A percentile compares a stretch with the other conserved stretches of the same genome.
phyloP scores from a whole-genome alignment of 1,140 invertebrate species.

The Asbolus verrucosus region DNA sequence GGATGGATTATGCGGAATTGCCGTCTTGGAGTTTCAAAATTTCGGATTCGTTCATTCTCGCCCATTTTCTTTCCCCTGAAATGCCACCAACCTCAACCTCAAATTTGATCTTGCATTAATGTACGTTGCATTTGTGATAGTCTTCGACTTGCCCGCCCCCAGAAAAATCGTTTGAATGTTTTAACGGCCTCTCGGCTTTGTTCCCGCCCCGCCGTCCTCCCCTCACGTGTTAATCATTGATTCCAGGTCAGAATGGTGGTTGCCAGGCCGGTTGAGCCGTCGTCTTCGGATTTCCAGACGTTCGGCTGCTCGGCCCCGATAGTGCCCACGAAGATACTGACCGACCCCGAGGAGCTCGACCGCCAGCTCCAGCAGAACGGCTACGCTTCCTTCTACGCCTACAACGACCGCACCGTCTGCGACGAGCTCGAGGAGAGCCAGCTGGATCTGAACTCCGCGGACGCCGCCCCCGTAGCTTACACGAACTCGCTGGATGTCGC shows the following conservation, averaged over 20 bases:
- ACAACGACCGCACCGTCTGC: slow-evolving; percentile 19
- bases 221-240: background rate
- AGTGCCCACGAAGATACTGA: slow-evolving; percentile 84
- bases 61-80: no score
- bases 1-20: no score
- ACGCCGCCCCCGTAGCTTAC: slow-evolving; percentile 1
- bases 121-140: no score
- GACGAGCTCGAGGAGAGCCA: slow-evolving; percentile 27
- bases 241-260: slow-evolving; percentile 85
- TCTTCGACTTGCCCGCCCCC: no score
- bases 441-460: slow-evolving; percentile 17
- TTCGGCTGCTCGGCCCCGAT: slow-evolving; percentile 76
- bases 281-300: slow-evolving; percentile 73
- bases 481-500: slow-evolving; percentile 54
- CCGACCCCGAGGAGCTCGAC: slow-evolving; percentile 85
- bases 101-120: no score
- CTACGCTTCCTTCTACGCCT: slow-evolving; percentile 63
- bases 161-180: no score
- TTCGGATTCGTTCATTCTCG: no score
- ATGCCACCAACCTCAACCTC: no score
- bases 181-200: background rate
- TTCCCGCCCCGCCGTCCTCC: no score
- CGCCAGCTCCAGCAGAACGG: slow-evolving; percentile 80
- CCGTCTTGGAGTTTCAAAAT: no score
- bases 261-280: slow-evolving; percentile 84